Base-by-base conservation (phyloP, 2,888 invertebrate species). In the Sussaba pulchella region DNA sequence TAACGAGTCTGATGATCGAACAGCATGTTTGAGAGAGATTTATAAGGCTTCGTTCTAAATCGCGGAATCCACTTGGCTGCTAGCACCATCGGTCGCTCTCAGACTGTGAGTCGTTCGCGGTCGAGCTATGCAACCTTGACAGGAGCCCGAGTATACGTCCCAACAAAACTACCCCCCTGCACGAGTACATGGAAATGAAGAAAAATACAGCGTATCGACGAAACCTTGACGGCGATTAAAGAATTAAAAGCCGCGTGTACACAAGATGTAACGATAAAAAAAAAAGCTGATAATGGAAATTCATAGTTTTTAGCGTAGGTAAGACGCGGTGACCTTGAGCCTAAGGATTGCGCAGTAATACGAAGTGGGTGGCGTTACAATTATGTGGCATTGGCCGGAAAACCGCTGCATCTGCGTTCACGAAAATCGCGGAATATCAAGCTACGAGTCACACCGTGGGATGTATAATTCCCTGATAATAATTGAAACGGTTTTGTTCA, bases 41-140 rank as follows among this genome's bases (percentile, higher is more conserved):
- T 21, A 19, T 81, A 77, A 59, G 81, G 74, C 63, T 81, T 82
- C 78, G 57, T 57, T 71, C 67, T 67, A 73, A 81, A 82, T 81
- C 81, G 45, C 73, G 12, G 59, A 59, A 75, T 61, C 39, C 41
- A 59, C 64, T 57, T 63, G 36, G 57, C 61, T 50, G 21, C 36
- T 17, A 50, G 36, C 14, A 41, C 63, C 64, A 75, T 57, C 66
- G 57, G 59, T 52, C 66, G 45, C 52, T 39, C 59, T 43, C 31
- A 47, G 61, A 72, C 59, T 61, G 36, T 43, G 57, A 66, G 36
- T 69, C 50, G 47, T 21, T 21, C 50, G 14, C 47, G 1, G 24
- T 66, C 17, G 24, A 41, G 43, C 24, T 50, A 54, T 6, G 31
- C 59, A 75, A 76, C 71, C 80, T 71, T 67, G 66, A 54, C 31